A percentile compares a stretch with the other conserved stretches of the same genome.
Evolutionary conservation across 1,140 invertebrate genomes (phyloP).

Genomic region (Ceratitis capitata): DNA sequence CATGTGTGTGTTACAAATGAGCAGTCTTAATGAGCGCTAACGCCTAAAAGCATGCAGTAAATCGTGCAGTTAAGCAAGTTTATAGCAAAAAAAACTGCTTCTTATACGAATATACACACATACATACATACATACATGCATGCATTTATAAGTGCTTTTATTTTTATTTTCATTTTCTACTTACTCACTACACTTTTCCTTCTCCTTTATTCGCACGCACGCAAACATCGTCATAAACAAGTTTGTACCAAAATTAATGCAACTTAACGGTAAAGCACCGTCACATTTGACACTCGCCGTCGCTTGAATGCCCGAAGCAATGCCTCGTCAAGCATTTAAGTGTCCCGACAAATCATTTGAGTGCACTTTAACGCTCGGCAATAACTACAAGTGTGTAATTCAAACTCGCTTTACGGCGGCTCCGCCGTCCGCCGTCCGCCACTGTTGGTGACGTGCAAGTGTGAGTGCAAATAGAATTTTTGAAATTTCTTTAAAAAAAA

Average conservation of each 20-base stretch:
- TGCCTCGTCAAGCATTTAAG: background rate
- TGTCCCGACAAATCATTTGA: constrained; percentile 27
- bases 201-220: background rate
- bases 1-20: background rate
- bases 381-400: constrained; percentile 30
- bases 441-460: background rate
- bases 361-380: constrained; percentile 12
- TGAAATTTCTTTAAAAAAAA: background rate
- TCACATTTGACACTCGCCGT: background rate
- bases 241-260: background rate
- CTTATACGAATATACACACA: no score
- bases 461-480: no score
- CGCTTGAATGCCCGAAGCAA: background rate
- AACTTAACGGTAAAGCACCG: background rate
- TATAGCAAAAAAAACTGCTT: no score
- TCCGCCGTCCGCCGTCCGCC: background rate
- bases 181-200: no score
- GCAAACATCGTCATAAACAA: background rate
- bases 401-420: background rate
- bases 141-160: background rate
- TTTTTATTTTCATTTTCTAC: background rate
- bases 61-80: background rate
- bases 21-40: background rate
- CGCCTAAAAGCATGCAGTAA: constrained; percentile 25
- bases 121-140: no score